Base-by-base conservation (phyloP, 2,888 invertebrate species). In the Sphinx pinastri region DNA sequence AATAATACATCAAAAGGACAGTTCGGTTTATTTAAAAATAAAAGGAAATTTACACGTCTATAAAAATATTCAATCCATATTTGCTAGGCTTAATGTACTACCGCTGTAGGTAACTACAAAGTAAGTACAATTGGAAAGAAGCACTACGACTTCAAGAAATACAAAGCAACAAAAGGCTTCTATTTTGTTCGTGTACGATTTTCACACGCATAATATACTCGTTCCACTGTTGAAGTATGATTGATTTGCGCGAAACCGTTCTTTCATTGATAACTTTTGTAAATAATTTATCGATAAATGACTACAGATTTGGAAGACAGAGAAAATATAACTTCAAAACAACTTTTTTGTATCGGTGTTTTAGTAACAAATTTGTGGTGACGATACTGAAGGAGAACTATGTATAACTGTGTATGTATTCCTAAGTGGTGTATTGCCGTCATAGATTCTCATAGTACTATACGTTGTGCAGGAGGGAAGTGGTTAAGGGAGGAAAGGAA, bases 101-200 rank as follows among this genome's bases (percentile, higher is more conserved):
- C 19, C 11, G 19, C 2, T 11, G 0, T 49, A 13, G 19, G 19
- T 19, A 16, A 7, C 31, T 66, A 70, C 60, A 71, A 69, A 72
- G 75, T 76, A 82, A 25, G 25, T 82, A 38, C 38, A 5, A 38
- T 2, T 81, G 75, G 78, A 80, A 75, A 76, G 77, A 79, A 81
- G 77, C 77, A 74, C 70, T 79, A 71, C 73, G 77, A 79, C 71
- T 75, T 76, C 75, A 57, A 74, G 70, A 49, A 63, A 60, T 60
- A 60, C 63, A 63, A 63, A 63, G 16, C 47, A 52, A 75, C 72
- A 72, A 71, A 58, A 55, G 45, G 19, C 60, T 54, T 67, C 13
- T 57, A n/a, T 57, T 45, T 72, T 70, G 51, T 45, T 60, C 19
- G 47, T 69, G 38, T 54, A 31, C 57, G 38, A 57, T 49, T 70